Evolutionary conservation across 2,113 vertebrate genomes (phyloP).

Genomic region (Corydoras maculifer): DNA sequence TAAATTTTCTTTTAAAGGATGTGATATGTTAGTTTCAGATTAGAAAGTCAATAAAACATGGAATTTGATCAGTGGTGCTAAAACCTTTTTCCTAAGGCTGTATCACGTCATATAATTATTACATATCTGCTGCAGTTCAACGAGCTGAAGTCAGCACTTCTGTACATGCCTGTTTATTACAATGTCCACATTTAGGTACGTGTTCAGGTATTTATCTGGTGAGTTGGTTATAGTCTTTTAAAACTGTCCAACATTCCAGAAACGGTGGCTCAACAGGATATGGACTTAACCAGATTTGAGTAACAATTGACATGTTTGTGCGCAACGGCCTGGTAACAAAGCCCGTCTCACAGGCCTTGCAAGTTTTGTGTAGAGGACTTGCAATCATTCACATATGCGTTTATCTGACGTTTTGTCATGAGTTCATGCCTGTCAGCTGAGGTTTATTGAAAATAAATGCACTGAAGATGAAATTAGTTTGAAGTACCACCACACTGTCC

Average conservation of each 20-base stretch:
- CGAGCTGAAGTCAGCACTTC: no score
- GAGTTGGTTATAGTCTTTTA: neutral
- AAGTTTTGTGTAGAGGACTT: conserved; percentile 29
- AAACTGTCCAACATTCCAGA: conserved; percentile 37
- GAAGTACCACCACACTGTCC: no score
- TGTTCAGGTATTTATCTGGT: neutral
- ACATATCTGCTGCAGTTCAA: no score
- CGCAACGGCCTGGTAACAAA: conserved; percentile 37
- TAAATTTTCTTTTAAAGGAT: no score
- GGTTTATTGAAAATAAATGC: conserved; percentile 22
- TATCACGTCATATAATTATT: no score
- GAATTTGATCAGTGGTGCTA: no score
- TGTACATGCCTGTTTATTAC: no score
- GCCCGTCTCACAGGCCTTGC: conserved; percentile 34
- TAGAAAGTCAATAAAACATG: no score
- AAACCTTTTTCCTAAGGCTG: no score
- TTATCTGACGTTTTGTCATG: conserved; percentile 25
- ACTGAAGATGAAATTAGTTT: conserved; percentile 3
- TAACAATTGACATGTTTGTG: conserved; percentile 36
- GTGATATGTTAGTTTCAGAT: no score
- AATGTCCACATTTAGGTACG: neutral
- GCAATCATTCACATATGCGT: conserved; percentile 14
- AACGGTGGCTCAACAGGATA: conserved; percentile 43
- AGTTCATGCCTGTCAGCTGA: conserved; percentile 23
- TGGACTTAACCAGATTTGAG: conserved; percentile 47